Evolutionary conservation across 2,888 invertebrate species (phyloP).

Genomic region (Tachina grossa): DNA sequence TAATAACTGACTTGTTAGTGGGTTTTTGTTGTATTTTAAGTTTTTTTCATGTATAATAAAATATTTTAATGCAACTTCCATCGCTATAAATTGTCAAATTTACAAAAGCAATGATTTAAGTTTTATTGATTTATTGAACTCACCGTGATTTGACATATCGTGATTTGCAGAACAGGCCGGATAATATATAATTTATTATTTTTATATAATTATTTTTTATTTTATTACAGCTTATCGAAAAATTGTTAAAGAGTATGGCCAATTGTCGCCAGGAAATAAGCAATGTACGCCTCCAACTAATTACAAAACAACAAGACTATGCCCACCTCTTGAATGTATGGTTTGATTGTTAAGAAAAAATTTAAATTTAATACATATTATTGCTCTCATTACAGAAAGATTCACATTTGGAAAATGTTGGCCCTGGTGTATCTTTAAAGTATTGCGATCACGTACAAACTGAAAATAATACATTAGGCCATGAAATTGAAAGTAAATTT

Average conservation of each 20-base stretch:
- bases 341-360: not conserved
- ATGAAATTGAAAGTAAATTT: conserved; percentile 79
- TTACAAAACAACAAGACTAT: conserved; percentile 75
- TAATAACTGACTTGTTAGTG: too few species aligned
- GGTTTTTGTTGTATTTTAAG: too few species aligned
- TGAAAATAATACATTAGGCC: conserved; percentile 75
- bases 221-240: conserved; percentile 69
- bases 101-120: too few species aligned
- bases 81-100: too few species aligned
- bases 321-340: conserved; percentile 74
- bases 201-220: too few species aligned
- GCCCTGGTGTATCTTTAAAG: conserved; percentile 75
- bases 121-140: too few species aligned
- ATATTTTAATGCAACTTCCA: too few species aligned
- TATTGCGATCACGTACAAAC: conserved; percentile 77
- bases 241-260: conserved; percentile 71
- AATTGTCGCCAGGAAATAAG: conserved; percentile 76
- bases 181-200: too few species aligned
- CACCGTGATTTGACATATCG: too few species aligned
- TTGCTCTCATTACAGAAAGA: conserved; percentile 74
- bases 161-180: too few species aligned
- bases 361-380: not conserved
- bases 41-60: too few species aligned
- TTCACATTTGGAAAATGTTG: conserved; percentile 75
- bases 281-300: conserved; percentile 74